Conservation (phyloP, 1,140 invertebrate species). For the Reticulitermes speratus region DNA sequence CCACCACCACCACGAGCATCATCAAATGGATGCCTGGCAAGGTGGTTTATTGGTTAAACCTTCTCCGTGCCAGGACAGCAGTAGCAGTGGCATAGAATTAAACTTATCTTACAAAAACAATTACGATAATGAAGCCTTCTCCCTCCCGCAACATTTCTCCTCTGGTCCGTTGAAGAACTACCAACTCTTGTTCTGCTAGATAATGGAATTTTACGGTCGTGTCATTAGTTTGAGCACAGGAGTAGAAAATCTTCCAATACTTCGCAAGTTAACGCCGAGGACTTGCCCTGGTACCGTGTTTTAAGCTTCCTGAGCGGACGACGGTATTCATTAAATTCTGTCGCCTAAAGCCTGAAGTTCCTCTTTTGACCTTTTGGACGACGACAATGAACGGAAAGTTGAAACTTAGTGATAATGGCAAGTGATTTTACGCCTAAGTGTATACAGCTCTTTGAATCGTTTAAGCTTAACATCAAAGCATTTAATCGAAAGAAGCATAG, state of each 20-base stretch:
- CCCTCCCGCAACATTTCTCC: neutral
- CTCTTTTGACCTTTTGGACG: neutral
- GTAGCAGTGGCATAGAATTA: neutral
- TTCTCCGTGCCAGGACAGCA: neutral
- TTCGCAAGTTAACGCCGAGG: neutral
- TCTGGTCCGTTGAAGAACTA: neutral
- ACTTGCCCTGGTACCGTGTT: neutral
- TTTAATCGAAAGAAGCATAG: too few species aligned
- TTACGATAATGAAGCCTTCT: neutral
- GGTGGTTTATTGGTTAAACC: neutral
- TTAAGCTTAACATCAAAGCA: too few species aligned
- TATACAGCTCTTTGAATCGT: neutral
- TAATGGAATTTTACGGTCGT: constrained; percentile 2
- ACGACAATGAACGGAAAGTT: constrained; percentile 11
- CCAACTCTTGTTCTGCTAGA: neutral
- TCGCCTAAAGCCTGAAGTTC: neutral
- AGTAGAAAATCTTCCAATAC: neutral
- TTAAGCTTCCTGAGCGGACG: neutral
- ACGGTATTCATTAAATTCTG: neutral
- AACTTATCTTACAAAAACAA: neutral
- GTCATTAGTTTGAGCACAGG: constrained; percentile 8
- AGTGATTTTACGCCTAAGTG: neutral
- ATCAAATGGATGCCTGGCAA: neutral
- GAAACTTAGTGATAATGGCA: neutral
- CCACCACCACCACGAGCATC: neutral